phyloP scores from a whole-genome alignment of 2,113 vertebrate genomes.

The Myanophis thanlyinensis region DNA sequence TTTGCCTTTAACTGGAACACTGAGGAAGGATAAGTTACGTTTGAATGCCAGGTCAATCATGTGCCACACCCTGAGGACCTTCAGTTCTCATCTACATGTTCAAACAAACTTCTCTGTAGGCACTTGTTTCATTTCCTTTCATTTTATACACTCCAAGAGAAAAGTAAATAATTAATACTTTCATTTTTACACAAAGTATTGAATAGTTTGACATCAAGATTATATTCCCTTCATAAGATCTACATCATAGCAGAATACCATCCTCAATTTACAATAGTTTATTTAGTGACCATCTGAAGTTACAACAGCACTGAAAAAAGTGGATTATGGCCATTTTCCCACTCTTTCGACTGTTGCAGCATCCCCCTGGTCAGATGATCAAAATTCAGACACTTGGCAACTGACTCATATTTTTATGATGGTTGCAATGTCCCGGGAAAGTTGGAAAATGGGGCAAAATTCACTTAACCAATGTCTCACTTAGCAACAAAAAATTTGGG shows the following conservation, averaged over 20 bases:
- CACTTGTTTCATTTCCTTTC: slow-evolving; percentile 40
- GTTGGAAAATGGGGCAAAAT: too few relatives aligned
- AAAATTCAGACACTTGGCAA: too few relatives aligned
- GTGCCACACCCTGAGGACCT: slow-evolving; percentile 42
- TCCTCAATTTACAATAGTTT: too few relatives aligned
- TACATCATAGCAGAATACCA: neutral
- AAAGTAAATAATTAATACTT: slow-evolving; percentile 51
- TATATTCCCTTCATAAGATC: neutral
- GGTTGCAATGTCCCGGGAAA: too few relatives aligned
- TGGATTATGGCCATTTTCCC: too few relatives aligned
- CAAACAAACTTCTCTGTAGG: slow-evolving; percentile 28
- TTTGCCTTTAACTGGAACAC: slow-evolving; percentile 30
- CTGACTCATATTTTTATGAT: too few relatives aligned
- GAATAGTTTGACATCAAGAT: neutral
- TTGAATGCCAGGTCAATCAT: slow-evolving; percentile 38
- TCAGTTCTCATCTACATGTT: slow-evolving; percentile 43
- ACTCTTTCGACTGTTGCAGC: too few relatives aligned
- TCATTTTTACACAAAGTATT: slow-evolving; percentile 7
- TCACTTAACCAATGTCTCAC: too few relatives aligned
- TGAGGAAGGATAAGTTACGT: slow-evolving; percentile 41
- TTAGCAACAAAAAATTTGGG: too few relatives aligned
- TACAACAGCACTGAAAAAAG: too few relatives aligned
- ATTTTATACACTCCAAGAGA: slow-evolving; percentile 40
- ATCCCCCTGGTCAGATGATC: too few relatives aligned
- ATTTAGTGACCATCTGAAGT: too few relatives aligned